Evolutionary conservation across 2,113 vertebrate genomes (phyloP), one percentile per base, ranked within the genome.

Genomic region (Zosterops pallidus): DNA sequence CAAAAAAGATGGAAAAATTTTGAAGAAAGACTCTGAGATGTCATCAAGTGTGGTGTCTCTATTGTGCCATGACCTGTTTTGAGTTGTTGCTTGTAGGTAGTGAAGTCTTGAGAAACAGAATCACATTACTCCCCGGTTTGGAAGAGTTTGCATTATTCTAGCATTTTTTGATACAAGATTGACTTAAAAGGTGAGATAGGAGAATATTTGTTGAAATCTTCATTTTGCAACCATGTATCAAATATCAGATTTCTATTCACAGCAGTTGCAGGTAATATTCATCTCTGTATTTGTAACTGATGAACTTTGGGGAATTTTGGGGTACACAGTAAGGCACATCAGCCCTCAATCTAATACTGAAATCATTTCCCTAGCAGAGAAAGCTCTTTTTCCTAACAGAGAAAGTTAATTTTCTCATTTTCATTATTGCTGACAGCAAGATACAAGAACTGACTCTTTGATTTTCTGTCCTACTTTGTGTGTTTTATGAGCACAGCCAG

Each of bases 401-500:
- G 44, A 16, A 52, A 53, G 17, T 17, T 74, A 1, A 10, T 72
- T 85, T 77, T 29, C 23, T 44, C 47, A 33, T 33, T 72, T 49
- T 85, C 24, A 13, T 23, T 56, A 42, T 72, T 37, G 29, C 26
- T 68, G 41, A 5, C 5, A 68, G 52, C 16, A 63, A n/a, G 19
- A 13, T 12, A 12, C 8, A 4, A 69, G 41, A 70, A 37, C 37
- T 68, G 62, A 15, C 28, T 59, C 47, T 56, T 59, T 6, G 2
- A 28, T 81, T 64, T 18, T 57, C 20, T 68, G 22, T 69, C 35
- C 19, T 39, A 13, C 41, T 88, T 85, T 31, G 49, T 41, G 9
- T 0, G 0, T 69, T 68, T 7, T 24, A 6, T 47, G 42, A 89
- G 20, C 4, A 0, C n/a, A 87, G 39, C 13, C 33, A 35, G 17